Evolutionary conservation across 2,888 invertebrate species (phyloP).

Genomic region (Orthonevra nobilis): DNA sequence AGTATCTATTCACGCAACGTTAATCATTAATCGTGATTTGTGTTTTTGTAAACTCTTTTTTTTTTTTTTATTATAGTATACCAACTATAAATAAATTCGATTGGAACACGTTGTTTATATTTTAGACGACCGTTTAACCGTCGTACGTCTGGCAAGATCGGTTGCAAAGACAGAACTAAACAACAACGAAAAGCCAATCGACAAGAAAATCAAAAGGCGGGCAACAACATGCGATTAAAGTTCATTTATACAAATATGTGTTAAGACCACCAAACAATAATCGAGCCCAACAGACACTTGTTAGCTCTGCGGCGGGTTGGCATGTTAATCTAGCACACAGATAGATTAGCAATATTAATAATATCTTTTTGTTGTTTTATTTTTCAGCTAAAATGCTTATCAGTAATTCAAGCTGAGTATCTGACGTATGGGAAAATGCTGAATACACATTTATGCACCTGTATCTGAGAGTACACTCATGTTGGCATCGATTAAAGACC

Average conservation of each 20-base stretch:
- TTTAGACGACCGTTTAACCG: constrained; percentile 14
- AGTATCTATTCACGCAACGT: constrained; percentile 6
- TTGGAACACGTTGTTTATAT: constrained; percentile 34
- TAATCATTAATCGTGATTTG: constrained; percentile 6
- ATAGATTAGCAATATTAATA: constrained; percentile 49
- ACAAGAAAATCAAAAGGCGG: constrained; percentile 42
- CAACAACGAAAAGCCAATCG: constrained; percentile 40
- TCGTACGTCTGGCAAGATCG: constrained; percentile 57
- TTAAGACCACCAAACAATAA: constrained; percentile 1
- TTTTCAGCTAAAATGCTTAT: constrained; percentile 53
- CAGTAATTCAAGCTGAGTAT: constrained; percentile 19
- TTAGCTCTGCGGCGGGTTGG: constrained; percentile 9
- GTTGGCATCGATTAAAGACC: too few species aligned
- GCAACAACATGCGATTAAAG: constrained; percentile 48
- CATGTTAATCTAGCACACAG: constrained; percentile 26
- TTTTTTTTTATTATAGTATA: background rate
- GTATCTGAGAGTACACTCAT: background rate
- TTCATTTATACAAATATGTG: constrained; percentile 21
- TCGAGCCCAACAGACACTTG: constrained; percentile 20
- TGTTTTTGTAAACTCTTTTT: background rate
- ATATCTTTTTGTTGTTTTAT: constrained; percentile 17
- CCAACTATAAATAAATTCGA: constrained; percentile 1
- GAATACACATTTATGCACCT: background rate
- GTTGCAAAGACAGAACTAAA: constrained; percentile 60
- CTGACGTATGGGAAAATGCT: background rate